These are phyloP conservation scores for Sinelater perroti DNA, from an alignment of 2,888 invertebrate species.

Conservation along the genomic window DNA sequence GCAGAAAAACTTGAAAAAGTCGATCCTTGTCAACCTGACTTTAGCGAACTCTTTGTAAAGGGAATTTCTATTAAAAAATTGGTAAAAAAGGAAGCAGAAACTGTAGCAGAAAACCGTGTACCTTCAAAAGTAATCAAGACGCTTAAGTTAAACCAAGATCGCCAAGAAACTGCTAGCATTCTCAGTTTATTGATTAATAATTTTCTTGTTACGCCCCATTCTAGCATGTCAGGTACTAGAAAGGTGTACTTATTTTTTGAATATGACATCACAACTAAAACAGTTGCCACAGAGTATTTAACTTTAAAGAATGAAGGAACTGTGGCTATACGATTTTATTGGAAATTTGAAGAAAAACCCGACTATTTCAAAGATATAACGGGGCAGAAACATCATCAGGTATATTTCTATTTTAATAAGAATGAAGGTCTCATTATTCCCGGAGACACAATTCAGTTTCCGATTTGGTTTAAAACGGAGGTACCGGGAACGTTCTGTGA, in stretches of 20 bases:
- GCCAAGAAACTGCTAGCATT: conserved; percentile 1
- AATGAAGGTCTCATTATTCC: conserved; percentile 65
- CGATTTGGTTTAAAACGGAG: conserved; percentile 63
- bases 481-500: conserved; percentile 60
- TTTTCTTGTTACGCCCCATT: conserved; percentile 5
- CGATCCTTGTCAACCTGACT: conserved; percentile 50
- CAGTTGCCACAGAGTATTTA: conserved; percentile 47
- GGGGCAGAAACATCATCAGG: conserved; percentile 48
- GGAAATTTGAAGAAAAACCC: conserved; percentile 56
- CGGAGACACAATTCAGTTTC: conserved; percentile 61
- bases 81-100: not conserved
- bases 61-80: conserved; percentile 43
- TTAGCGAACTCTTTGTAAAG: conserved; percentile 47
- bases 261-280: conserved; percentile 22
- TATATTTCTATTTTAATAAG: conserved; percentile 66
- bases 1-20: conserved; percentile 45
- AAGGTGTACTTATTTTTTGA: conserved; percentile 31
- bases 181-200: conserved; percentile 12
- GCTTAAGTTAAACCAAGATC: too few species aligned
- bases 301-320: conserved; percentile 65
- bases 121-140: too few species aligned
- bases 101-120: not conserved
- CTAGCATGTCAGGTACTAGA: conserved; percentile 7
- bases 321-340: conserved; percentile 62
- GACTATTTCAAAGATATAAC: conserved; percentile 51